Evolutionary conservation across 2,888 invertebrate species (phyloP), one percentile per base, ranked within the genome.

Genomic region (Abrostola triplasia): DNA sequence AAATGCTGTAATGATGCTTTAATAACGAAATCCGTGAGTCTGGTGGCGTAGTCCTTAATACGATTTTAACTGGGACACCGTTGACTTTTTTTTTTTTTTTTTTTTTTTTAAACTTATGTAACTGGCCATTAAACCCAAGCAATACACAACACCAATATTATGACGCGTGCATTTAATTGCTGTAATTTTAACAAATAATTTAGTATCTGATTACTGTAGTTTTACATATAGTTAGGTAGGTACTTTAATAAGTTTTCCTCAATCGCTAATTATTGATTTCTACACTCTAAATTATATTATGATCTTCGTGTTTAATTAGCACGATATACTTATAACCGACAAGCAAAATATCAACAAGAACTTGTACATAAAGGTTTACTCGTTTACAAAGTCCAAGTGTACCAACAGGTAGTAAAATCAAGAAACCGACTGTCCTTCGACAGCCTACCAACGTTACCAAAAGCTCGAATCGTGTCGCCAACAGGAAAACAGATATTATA

Each of bases 351-450:
- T 58, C 50, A 64, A 59, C 68, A 60, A n/a, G 71, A 68, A 76
- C 62, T 64, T 61, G 4, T 24, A 24, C 24, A 24, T 24, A 24
- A 47, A 24, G 58, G 24, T 24, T 24, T 70, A 59, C 64, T 41
- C 37, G 59, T 55, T 52, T 64, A 59, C 49, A 42, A 59, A 73
- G 53, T 54, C 40, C 50, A 64, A 49, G 48, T 61, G 55, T 57
- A 64, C 63, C 61, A 79, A 60, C 73, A 67, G 66, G 75, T 70
- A 79, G 50, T 75, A 76, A 66, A 59, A 67, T 68, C 64, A 65
- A 76, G 76, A 82, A 86, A 84, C 84, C 62, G 59, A 83, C 82
- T 76, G 88, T 84, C 90, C 89, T 90, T 88, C 84, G 67, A 54
- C 71, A 68, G 73, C 69, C 65, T 64, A 80, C 76, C 70, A 74